These are phyloP conservation scores for Macropis europaea DNA, from an alignment of 2,888 invertebrate species.

Conservation along the genomic window DNA sequence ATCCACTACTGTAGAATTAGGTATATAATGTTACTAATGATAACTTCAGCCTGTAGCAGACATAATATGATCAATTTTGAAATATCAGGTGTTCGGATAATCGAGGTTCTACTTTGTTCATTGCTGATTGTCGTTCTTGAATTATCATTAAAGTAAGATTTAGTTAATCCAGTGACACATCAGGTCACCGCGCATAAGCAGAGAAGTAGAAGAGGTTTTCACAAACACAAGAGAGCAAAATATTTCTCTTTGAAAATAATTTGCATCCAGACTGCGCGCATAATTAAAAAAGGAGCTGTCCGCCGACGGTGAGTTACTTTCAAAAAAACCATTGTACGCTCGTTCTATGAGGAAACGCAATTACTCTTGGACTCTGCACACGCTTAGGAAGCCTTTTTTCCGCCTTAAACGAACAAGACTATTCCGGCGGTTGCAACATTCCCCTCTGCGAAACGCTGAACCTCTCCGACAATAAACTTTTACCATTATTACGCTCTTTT, in stretches of 20 bases:
- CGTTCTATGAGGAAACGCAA: constrained; percentile 15
- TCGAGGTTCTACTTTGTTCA: too few relatives aligned
- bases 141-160: background rate
- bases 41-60: too few relatives aligned
- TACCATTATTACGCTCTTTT: constrained; percentile 26
- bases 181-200: background rate
- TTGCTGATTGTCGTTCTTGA: too few relatives aligned
- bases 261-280: constrained; percentile 5
- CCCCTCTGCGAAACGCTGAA: background rate
- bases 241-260: background rate
- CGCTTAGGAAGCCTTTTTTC: constrained; percentile 16
- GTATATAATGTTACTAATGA: too few relatives aligned
- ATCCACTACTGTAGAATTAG: too few relatives aligned
- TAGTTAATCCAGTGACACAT: background rate
- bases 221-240: background rate
- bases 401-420: constrained; percentile 21
- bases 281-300: constrained; percentile 13
- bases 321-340: background rate
- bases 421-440: constrained; percentile 1
- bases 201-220: background rate
- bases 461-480: constrained; percentile 18
- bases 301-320: constrained; percentile 6
- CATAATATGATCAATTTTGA: too few relatives aligned
- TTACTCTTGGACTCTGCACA: constrained; percentile 12
- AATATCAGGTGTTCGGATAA: too few relatives aligned